These are phyloP conservation scores for Chrysogorgia sp. DNA, from an alignment of 92 coral and sea anemone species.

Conservation along the genomic window DNA sequence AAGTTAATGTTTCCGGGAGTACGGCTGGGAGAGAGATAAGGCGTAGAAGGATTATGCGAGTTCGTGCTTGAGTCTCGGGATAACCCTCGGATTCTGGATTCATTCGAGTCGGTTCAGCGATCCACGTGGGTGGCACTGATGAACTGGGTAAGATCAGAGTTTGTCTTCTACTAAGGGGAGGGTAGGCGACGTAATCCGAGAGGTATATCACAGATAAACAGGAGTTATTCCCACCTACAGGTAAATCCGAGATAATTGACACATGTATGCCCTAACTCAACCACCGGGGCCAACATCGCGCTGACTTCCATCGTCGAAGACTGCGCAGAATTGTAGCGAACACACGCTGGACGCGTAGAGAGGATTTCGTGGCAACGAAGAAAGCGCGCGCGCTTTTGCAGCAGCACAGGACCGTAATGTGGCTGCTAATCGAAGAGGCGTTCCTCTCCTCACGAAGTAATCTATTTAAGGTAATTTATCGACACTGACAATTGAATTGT, in stretches of 20 bases:
- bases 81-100: no score
- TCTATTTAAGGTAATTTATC: constrained; percentile 41
- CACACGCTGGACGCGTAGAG: no score
- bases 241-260: constrained; percentile 42
- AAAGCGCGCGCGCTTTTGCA: no score
- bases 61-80: no score
- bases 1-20: no score
- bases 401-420: no score
- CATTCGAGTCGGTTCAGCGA: neutral
- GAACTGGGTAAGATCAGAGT: constrained; percentile 17
- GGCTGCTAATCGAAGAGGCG: constrained; percentile 42
- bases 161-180: constrained; percentile 18
- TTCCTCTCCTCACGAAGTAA: constrained; percentile 23
- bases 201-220: constrained; percentile 1
- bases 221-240: constrained; percentile 39
- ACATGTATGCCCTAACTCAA: constrained; percentile 5
- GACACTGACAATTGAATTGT: constrained; percentile 51
- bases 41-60: no score
- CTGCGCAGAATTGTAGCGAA: neutral
- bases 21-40: no score
- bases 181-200: constrained; percentile 34
- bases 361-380: no score
- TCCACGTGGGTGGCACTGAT: constrained; percentile 47
- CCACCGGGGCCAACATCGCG: constrained; percentile 15
- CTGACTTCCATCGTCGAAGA: neutral